Base-by-base conservation (phyloP, 2,888 invertebrate species). In the Platycheirus albimanus region DNA sequence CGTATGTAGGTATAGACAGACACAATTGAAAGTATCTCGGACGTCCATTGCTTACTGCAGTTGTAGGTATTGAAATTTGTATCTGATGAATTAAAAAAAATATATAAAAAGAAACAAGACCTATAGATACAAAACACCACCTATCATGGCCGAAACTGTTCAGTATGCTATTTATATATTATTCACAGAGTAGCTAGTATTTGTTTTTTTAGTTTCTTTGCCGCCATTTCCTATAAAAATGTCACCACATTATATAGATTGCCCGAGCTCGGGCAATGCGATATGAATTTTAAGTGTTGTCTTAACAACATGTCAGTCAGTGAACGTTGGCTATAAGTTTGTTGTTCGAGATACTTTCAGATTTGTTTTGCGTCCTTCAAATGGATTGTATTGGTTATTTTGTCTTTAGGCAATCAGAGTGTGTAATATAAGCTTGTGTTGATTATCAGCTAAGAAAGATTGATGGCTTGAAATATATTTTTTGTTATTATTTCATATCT, bases 151-250 rank as follows among this genome's bases (percentile, higher is more conserved):
- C 58, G 64, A 77, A 56, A 64, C 13, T 41, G 24, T 58, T 28
- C 41, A 38, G 36, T 63, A 52, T 54, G 36, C 58, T 58, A 61
- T 76, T 76, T 75, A 43, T 80, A 33, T 47, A 17, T 17, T 52
- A 54, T 36, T 30, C 52, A 36, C 19, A 51, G 69, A 58, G 11
- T 30, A 47, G 15, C 19, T 56, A 6, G 13, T 17, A 6, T 33
- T 47, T 67, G 63, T 61, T 36, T n/a, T 47, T 51, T 61, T 2
- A 41, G 20, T 58, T 67, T 56, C n/a, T 45, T 33, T 56, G 63
- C 78, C 72, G 83, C 83, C 78, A 83, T 83, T 83, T 83, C 56
- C 83, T 64, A 83, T 83, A 74, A 83, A 83, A 83, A 58, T 83
- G 83, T 83, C 83, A 83, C 83, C 83, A 83, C 83, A 72, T 63